Evolutionary conservation across 2,797 vertebrate species (phyloP).

Genomic region (Hippocampus kuda): DNA sequence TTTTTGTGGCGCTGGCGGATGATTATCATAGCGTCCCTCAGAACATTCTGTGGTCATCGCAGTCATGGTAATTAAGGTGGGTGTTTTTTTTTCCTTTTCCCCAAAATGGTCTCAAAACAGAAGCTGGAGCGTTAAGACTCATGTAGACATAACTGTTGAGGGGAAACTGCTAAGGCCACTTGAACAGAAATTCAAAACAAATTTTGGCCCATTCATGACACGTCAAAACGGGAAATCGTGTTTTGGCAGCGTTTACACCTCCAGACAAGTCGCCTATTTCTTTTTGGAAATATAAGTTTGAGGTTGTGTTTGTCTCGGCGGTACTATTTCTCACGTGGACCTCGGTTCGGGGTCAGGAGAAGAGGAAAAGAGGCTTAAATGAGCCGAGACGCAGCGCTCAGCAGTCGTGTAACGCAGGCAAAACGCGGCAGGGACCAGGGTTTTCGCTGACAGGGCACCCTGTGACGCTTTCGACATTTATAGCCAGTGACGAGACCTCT

Average conservation of each 20-base stretch:
- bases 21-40: neutral
- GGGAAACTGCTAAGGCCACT: slow-evolving; percentile 36
- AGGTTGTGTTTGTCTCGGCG: slow-evolving; percentile 43
- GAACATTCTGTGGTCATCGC: neutral
- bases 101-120: neutral
- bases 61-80: neutral
- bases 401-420: slow-evolving; percentile 24
- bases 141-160: slow-evolving; percentile 11
- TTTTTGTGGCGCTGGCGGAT: slow-evolving; percentile 13
- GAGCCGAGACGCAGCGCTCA: slow-evolving; percentile 38
- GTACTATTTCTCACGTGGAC: slow-evolving; percentile 43
- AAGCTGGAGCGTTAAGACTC: neutral
- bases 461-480: slow-evolving; percentile 34
- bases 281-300: slow-evolving; percentile 25
- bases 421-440: slow-evolving; percentile 17
- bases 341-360: slow-evolving; percentile 35
- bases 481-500: slow-evolving; percentile 11
- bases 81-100: neutral
- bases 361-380: slow-evolving; percentile 46
- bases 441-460: slow-evolving; percentile 34
- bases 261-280: slow-evolving; percentile 16
- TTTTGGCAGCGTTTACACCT: slow-evolving; percentile 13
- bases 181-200: slow-evolving; percentile 48
- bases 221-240: slow-evolving; percentile 13
- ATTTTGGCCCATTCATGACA: slow-evolving; percentile 11